These are phyloP conservation scores for Epinotia nisella DNA, from an alignment of 2,888 invertebrate species.

Conservation along the genomic window DNA sequence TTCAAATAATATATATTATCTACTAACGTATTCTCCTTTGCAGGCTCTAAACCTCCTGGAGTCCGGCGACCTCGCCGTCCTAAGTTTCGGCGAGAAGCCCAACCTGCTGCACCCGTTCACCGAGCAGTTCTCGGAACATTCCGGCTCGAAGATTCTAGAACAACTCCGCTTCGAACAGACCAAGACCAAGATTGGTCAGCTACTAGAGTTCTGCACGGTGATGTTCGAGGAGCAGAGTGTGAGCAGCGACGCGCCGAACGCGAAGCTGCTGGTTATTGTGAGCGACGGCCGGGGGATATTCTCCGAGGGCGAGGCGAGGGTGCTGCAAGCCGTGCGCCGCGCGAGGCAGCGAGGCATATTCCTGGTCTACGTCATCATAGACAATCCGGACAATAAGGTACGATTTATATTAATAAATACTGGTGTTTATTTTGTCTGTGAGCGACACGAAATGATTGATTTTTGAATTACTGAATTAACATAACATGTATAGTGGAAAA, in stretches of 20 bases:
- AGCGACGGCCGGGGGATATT: conserved; percentile 98
- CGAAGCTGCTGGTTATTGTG: conserved; percentile 95
- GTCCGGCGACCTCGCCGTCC: conserved; percentile 95
- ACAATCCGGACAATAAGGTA: conserved; percentile 96
- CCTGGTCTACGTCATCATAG: conserved; percentile 97
- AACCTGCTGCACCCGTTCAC: conserved; percentile 94
- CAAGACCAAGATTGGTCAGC: conserved; percentile 93
- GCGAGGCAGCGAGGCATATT: conserved; percentile 94
- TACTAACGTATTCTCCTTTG: not conserved
- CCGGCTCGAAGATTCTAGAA: conserved; percentile 92
- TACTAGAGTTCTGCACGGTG: conserved; percentile 91
- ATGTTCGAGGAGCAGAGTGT: conserved; percentile 76
- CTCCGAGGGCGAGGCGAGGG: conserved; percentile 92
- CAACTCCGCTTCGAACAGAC: conserved; percentile 95
- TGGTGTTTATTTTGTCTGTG: too few species aligned
- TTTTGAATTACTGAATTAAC: too few species aligned
- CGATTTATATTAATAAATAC: too few species aligned
- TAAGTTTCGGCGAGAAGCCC: conserved; percentile 95
- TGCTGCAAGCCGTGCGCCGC: conserved; percentile 90
- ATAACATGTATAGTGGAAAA: too few species aligned
- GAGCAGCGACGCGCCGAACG: conserved; percentile 85
- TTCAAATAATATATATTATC: not conserved
- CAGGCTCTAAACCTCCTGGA: conserved; percentile 96
- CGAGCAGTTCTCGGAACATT: conserved; percentile 94
- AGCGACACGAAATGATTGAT: too few species aligned